Evolutionary conservation across 2,113 vertebrate genomes (phyloP), one percentile per base, ranked within the genome.

Genomic region (Takifugu flavidus): DNA sequence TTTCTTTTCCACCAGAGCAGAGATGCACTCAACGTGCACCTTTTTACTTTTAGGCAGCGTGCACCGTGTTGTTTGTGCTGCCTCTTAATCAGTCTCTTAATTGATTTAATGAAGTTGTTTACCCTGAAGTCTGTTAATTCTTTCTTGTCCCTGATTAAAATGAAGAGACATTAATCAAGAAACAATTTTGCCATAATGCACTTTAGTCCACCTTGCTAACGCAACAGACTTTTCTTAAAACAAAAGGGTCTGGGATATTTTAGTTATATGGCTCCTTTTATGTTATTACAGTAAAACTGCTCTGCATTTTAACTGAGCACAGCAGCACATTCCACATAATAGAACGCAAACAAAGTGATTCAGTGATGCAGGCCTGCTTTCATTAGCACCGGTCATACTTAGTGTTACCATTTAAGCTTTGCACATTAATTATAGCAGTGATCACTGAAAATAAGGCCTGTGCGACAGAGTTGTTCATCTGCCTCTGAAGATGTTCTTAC

Each of bases 71-170:
- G 47, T 69, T 70, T 67, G 49, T 79, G 34, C 55, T 61, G 49
- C 34, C 13, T 49, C 60, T 67, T 46, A 79, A 82, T 77, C 34
- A 62, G 26, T 56, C 51, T 63, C 67, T 73, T 80, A 85, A 85
- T 85, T 82, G 77, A 77, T 82, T 86, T 77, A 84, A 81, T 82
- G 56, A 84, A 73, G 62, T 65, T 81, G 67, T 84, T 85, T 82
- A 72, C 59, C 42, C 79, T 67, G 64, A 75, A 74, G 65, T 80
- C 61, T 2, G 13, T 59, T 25, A 65, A 56, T 59, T 59, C 56
- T 80, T 79, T 74, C 45, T 77, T 84, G 72, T 77, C 46, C 53
- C 69, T 53, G 26, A 83, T 80, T 65, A 62, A 68, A 77, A 49
- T 71, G 49, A 77, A 81, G 28, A 62, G 54, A 62, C 67, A 73